Evolutionary conservation across 2,888 invertebrate genomes (phyloP).

Genomic region (Meiosimyza decipiens): DNA sequence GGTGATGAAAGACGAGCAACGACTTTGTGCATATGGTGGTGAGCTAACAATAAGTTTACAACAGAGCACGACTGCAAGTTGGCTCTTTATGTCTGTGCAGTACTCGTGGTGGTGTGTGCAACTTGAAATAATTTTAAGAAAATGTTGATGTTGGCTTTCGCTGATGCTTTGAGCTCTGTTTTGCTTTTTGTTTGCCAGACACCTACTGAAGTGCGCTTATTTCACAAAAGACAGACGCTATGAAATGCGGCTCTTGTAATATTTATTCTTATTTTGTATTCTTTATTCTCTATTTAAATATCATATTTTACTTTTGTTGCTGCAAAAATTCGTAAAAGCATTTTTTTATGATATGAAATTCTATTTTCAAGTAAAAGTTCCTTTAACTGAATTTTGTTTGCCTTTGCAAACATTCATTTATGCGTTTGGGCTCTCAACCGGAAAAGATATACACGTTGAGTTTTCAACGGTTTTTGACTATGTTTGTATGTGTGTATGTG

Average conservation of each 20-base stretch:
- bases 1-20: background rate
- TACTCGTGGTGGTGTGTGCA: too few species aligned
- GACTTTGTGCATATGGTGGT: too few species aligned
- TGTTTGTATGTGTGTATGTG: conserved; percentile 1
- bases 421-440: conserved; percentile 60
- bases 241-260: background rate
- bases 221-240: background rate
- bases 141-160: background rate
- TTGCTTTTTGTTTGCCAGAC: conserved; percentile 8
- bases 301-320: too few species aligned
- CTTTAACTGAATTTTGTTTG: background rate
- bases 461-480: too few species aligned
- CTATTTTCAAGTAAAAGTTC: background rate
- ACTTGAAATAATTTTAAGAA: too few species aligned
- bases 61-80: too few species aligned
- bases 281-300: background rate
- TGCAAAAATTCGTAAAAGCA: too few species aligned
- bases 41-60: too few species aligned
- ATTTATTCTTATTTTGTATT: background rate
- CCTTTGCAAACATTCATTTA: conserved; percentile 53
- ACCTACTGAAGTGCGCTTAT: background rate
- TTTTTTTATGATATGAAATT: background rate
- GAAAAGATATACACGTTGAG: conserved; percentile 45
- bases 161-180: conserved; percentile 1
- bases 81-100: too few species aligned